These are phyloP conservation scores for Anoplius nigerrimus DNA, from an alignment of 2,888 invertebrate genomes.

Conservation along the genomic window DNA sequence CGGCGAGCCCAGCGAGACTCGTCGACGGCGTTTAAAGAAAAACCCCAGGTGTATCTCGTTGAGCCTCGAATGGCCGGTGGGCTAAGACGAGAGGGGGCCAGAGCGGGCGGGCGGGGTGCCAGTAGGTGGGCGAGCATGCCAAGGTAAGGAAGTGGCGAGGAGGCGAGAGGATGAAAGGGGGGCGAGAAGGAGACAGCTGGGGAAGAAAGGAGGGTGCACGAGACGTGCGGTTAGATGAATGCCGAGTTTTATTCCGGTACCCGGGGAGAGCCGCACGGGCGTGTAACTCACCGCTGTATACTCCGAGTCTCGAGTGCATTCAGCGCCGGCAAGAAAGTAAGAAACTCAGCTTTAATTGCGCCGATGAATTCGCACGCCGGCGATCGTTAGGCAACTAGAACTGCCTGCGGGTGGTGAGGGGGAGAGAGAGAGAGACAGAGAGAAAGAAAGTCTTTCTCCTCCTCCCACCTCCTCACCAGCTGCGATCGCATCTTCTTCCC, in stretches of 20 bases:
- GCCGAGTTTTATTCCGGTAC: conserved; percentile 32
- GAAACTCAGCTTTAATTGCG: conserved; percentile 32
- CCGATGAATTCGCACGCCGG: conserved; percentile 30
- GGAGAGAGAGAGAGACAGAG: neutral
- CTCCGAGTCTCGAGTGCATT: neutral
- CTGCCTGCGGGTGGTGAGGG: neutral
- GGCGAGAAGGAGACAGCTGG: neutral
- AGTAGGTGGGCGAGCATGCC: no score
- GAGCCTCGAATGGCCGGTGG: neutral
- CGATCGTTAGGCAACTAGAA: conserved; percentile 29
- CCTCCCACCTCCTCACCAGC: neutral
- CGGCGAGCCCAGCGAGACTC: conserved; percentile 12
- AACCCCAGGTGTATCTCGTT: conserved; percentile 12
- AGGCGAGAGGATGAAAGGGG: neutral
- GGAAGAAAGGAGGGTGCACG: conserved; percentile 8
- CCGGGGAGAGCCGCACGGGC: conserved; percentile 19
- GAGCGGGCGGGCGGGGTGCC: neutral
- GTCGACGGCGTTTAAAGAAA: conserved; percentile 17
- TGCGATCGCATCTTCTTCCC: neutral
- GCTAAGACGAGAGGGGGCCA: neutral
- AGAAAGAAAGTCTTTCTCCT: no score
- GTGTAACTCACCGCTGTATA: conserved; percentile 29
- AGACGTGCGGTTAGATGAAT: conserved; percentile 27
- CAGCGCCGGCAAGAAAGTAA: conserved; percentile 1
- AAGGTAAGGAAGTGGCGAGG: no score